Evolutionary conservation across 2,888 invertebrate genomes (phyloP), one percentile per base, ranked within the genome.

Genomic region (Tanypteryx hageni): DNA sequence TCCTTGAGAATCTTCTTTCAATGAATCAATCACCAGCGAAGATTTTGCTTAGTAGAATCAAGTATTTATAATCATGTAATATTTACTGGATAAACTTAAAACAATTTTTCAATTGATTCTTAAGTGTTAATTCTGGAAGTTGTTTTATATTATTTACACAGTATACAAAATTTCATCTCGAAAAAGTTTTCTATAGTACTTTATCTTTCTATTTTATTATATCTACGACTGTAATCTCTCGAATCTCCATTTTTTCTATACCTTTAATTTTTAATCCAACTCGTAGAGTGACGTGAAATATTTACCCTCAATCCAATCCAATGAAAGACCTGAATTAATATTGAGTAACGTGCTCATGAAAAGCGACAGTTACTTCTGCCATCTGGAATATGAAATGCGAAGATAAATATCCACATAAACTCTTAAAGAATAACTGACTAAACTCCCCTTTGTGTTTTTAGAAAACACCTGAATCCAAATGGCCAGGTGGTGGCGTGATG

Each of bases 401-500:
- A 82, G 31, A 82, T 31, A 82, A 44, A 82, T 31, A 31, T 31
- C 82, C 14, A 27, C 82, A 31, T 14, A 82, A 18, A 22, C 27
- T 18, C 82, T 11, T 44, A 44, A 44, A 44, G 44, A 44, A 44
- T 44, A 44, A 44, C n/a, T 68, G 22, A 68, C 22, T 68, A 85
- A 85, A 22, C 11, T 59, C 27, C 59, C 27, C 22, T 0, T 11
- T 57, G 57, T 18, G 85, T 27, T 85, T 85, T 22, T 85, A 57
- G 57, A 57, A 22, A 22, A 59, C 85, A 59, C 59, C 22, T 27
- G 59, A 85, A 58, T 85, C 58, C 85, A 16, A 85, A 85, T 59
- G 58, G 85, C 3, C 11, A 68, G 68, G 58, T 85, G 85, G 5
- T 85, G 22, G 56, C 85, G 85, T 85, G 85, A 85, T 59, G 22